A percentile compares a stretch with the other conserved stretches of the same genome.
phyloP scores from a whole-genome alignment of 2,888 invertebrate genomes.

The Caenorhabditis sp. region DNA sequence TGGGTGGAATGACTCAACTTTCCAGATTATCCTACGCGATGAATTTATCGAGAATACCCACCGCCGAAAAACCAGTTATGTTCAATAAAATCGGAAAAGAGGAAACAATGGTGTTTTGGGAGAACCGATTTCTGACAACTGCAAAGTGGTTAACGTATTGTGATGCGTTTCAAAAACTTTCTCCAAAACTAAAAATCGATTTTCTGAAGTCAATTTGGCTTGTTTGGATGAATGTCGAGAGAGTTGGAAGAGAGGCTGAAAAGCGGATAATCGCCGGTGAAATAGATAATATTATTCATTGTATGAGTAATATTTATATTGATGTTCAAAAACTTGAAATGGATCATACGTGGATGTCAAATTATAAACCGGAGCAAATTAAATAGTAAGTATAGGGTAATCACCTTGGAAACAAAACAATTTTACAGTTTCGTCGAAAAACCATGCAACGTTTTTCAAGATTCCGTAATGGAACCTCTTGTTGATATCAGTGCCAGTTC shows the following conservation, averaged over 20 bases:
- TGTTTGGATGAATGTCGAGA: background rate
- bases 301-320: background rate
- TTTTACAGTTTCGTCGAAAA: slow-evolving; percentile 17
- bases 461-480: background rate
- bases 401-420: background rate
- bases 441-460: background rate
- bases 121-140: background rate
- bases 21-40: background rate
- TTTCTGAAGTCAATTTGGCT: background rate
- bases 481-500: background rate
- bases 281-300: background rate
- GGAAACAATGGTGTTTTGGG: background rate
- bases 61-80: background rate
- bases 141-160: background rate
- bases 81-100: background rate
- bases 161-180: background rate
- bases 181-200: background rate
- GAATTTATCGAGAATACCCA: background rate
- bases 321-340: background rate
- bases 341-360: background rate
- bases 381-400: background rate
- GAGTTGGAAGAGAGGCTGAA: background rate
- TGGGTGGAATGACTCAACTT: background rate
- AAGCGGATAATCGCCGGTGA: slow-evolving; percentile 1
- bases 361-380: background rate